These are phyloP conservation scores for Drosophila funebris DNA, from an alignment of 1,140 invertebrate species.

Conservation along the genomic window DNA sequence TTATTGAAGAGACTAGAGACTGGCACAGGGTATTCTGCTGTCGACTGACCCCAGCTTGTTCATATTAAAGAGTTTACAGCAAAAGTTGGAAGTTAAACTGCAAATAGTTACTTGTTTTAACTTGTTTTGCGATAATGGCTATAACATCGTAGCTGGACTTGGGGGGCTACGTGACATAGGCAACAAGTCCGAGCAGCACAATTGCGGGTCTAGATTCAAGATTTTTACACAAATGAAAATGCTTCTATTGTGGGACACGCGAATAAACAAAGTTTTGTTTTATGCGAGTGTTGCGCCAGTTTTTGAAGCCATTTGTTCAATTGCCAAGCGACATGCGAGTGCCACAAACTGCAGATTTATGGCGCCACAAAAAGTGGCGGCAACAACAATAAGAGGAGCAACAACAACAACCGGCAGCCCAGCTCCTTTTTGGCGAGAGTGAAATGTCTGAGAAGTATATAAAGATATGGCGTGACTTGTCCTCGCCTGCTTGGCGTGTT, in stretches of 20 bases:
- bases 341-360: conserved; percentile 47
- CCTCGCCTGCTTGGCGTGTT: not conserved
- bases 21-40: too few relatives aligned
- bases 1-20: too few relatives aligned
- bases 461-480: conserved; percentile 32
- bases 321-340: conserved; percentile 40
- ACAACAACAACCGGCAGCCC: not conserved
- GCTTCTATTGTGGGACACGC: conserved; percentile 27
- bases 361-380: conserved; percentile 40
- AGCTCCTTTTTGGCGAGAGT: conserved; percentile 24
- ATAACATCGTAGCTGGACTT: not conserved
- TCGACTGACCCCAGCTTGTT: too few relatives aligned
- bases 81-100: too few relatives aligned
- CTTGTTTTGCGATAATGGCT: not conserved
- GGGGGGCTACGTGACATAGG: conserved; percentile 6
- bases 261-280: conserved; percentile 31
- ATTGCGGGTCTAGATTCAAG: conserved; percentile 6
- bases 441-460: conserved; percentile 22
- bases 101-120: not conserved
- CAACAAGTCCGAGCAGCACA: conserved; percentile 32
- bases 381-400: conserved; percentile 2
- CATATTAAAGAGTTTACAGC: too few relatives aligned
- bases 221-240: conserved; percentile 23
- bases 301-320: conserved; percentile 47
- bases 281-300: conserved; percentile 49